Evolutionary conservation across 2,797 vertebrate genomes (phyloP).

Genomic region (Merluccius polli): DNA sequence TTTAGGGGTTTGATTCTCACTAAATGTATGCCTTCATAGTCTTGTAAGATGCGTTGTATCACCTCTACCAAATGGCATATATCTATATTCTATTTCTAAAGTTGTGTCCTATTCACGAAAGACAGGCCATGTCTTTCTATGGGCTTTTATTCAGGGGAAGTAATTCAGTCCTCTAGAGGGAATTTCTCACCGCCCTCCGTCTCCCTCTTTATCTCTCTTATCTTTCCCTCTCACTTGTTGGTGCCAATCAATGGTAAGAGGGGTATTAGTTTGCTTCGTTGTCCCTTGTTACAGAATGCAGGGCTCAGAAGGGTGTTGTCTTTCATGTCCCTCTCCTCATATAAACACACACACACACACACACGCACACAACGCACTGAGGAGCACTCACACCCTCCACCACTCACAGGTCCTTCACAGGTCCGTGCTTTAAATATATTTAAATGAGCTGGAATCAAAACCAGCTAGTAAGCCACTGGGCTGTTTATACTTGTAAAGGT

Average conservation of each 20-base stretch:
- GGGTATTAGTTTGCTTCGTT: slow-evolving; percentile 15
- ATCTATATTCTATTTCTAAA: too few species aligned
- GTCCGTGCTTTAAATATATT: neutral
- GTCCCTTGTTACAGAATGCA: slow-evolving; percentile 23
- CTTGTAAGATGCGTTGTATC: neutral
- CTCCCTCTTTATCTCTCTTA: neutral
- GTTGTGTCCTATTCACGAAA: neutral
- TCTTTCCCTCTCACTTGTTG: neutral
- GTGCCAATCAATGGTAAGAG: slow-evolving; percentile 5
- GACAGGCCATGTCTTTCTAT: neutral
- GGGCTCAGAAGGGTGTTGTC: slow-evolving; percentile 13
- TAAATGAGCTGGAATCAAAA: neutral
- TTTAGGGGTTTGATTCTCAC: neutral
- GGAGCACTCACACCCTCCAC: neutral
- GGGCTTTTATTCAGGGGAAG: neutral
- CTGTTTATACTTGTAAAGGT: too few species aligned
- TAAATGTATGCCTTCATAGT: neutral
- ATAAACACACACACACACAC: slow-evolving; percentile 1
- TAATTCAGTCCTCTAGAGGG: neutral
- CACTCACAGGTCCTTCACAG: neutral
- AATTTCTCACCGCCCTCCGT: neutral
- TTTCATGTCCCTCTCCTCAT: slow-evolving; percentile 5
- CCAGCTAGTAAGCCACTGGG: too few species aligned
- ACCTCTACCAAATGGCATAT: too few species aligned
- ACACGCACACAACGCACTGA: neutral